Base-by-base conservation (phyloP, 2,888 invertebrate species). In the Athalia rosae region DNA sequence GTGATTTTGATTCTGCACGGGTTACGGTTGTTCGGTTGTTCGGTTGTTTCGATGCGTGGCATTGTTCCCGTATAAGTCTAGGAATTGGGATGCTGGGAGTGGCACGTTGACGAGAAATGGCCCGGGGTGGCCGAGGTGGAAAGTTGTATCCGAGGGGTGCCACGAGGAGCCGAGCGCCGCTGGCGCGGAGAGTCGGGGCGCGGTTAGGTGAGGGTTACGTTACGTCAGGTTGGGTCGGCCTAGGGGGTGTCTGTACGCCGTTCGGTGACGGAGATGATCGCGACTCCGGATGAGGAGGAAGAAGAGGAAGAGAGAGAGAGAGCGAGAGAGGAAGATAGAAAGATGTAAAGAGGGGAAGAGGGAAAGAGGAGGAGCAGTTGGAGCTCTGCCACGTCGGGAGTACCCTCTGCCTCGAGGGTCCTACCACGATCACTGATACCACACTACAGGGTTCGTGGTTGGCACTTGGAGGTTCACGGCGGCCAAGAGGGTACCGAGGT, bases 401-500 rank as follows among this genome's bases (percentile, higher is more conserved):
- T 84, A 87, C 86, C 84, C 88, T 88, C 84, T 82, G 86, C 82
- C 85, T 88, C 85, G 84, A 89, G 89, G 83, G 88, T 88, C 85
- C 89, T 89, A 89, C 88, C 86, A 81, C 86, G 88, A 89, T 89
- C 89, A 88, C 88, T 87, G 89, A 89, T 89, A 89, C 87, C 84
- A 87, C 87, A 86, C 87, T 87, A 86, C 83, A 87, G 82, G 79
- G 78, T 58, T 63, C 64, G 85, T 83, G 85, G 85, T 86, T 83
- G 85, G 84, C 74, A 79, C 78, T 79, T 76, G 78, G 71, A 61
- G 50, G 61, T 61, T 74, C 74, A 61, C 11, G 74, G 74, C 74
- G 62, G 61, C 74, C 74, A 74, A 74, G 74, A 74, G 74, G 74
- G 45, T 50, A 74, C 74, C 15, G 6, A 11, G 43, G 56, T 48